Conservation (phyloP, 64 coral and sea anemone genomes). For the Orbicella faveolata region DNA sequence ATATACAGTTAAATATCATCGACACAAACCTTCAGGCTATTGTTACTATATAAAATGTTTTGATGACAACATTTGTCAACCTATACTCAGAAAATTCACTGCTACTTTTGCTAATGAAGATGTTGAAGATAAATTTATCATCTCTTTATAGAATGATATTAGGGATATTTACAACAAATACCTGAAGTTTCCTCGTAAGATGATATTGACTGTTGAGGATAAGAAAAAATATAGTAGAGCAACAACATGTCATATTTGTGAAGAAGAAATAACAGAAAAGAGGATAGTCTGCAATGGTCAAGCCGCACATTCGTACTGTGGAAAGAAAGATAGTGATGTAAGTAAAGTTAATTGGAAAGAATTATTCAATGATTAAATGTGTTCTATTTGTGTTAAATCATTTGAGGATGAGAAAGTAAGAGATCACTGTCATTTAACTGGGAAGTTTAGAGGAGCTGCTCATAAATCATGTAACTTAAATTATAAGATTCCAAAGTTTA, state of each 20-base stretch:
- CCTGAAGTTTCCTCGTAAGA: not conserved
- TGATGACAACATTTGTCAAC: slow-evolving; percentile 14
- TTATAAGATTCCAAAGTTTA: slow-evolving; percentile 30
- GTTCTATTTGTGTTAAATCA: too few relatives aligned
- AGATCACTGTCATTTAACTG: slow-evolving; percentile 39
- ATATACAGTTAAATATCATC: slow-evolving; percentile 37
- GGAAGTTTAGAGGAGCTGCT: slow-evolving; percentile 39
- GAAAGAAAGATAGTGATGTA: too few relatives aligned
- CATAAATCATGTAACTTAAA: slow-evolving; percentile 43
- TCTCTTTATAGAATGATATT: slow-evolving; percentile 10
- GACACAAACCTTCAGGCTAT: slow-evolving; percentile 31
- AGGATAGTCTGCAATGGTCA: too few relatives aligned
- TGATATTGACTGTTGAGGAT: not conserved
- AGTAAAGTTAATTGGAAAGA: too few relatives aligned
- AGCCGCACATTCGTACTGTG: too few relatives aligned
- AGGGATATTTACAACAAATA: slow-evolving; percentile 10
- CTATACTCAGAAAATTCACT: not conserved
- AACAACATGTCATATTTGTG: slow-evolving; percentile 8
- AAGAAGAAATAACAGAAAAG: not conserved
- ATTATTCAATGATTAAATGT: too few relatives aligned
- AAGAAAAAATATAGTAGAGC: not conserved
- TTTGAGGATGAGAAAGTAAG: not conserved
- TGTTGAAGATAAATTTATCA: slow-evolving; percentile 6
- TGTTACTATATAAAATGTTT: slow-evolving; percentile 40
- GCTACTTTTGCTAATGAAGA: slow-evolving; percentile 1